Percentiles rank a stretch among this genome's conserved stretches.
These are phyloP conservation scores for Acrossocheilus fasciatus DNA, from an alignment of 2,797 vertebrate genomes.

Conservation along the genomic window DNA sequence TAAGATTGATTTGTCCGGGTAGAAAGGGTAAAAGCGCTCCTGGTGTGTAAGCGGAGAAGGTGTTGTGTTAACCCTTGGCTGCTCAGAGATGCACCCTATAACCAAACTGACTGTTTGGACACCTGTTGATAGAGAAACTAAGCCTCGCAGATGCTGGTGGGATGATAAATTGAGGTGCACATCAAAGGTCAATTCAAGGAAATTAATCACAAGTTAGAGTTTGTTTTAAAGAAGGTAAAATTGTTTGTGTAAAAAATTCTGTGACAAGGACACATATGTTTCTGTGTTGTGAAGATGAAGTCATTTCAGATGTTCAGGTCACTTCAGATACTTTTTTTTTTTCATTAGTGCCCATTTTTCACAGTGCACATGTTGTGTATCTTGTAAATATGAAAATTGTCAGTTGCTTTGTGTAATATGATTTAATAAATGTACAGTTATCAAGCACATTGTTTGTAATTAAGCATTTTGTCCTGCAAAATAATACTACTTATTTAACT, in stretches of 20 bases:
- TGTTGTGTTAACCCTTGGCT: conserved; percentile 57
- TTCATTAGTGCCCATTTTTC: not conserved
- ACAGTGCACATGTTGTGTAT: not conserved
- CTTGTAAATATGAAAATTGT: conserved; percentile 7
- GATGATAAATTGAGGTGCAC: conserved; percentile 54
- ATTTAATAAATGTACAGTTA: conserved; percentile 21
- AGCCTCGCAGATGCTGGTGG: conserved; percentile 55
- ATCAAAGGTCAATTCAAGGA: conserved; percentile 50
- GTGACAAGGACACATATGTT: not conserved
- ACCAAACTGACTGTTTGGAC: conserved; percentile 66
- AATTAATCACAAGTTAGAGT: conserved; percentile 45
- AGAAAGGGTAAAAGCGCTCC: conserved; percentile 49
- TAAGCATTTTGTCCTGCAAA: not conserved
- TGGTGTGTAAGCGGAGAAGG: conserved; percentile 71
- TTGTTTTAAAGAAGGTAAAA: not conserved
- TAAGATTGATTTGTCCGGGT: conserved; percentile 31
- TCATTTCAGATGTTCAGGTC: not conserved
- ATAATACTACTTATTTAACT: not conserved
- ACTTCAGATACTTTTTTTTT: not conserved
- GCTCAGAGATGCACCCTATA: conserved; percentile 54
- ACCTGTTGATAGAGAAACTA: conserved; percentile 77
- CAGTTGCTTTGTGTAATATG: not conserved
- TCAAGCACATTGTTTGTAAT: not conserved
- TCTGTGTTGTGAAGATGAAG: not conserved
- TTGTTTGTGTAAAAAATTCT: not conserved